Evolutionary conservation across 2,113 vertebrate species (phyloP), one percentile per base, ranked within the genome.

Genomic region (Numenius arquata): DNA sequence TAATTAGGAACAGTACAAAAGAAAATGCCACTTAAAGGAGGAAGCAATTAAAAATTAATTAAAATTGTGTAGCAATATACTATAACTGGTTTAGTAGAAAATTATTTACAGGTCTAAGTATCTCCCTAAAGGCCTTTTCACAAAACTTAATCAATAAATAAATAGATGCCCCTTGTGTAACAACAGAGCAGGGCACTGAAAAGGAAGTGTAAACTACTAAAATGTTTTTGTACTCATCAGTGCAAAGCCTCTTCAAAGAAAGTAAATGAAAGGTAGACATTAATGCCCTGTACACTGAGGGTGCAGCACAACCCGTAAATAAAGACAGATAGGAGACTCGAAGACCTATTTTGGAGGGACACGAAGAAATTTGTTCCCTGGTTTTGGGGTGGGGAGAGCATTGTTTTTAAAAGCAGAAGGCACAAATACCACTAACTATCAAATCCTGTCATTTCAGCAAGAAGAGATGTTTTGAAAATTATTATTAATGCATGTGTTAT

Each of bases 1-100:
- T 94, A 85, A 95, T 56, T 96, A 21, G 76, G 63, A 96, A 93
- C 43, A 84, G 36, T 32, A 85, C 50, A 74, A 88, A 92, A 94
- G 82, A 90, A 94, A 93, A 92, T 48, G n/a, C 27, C 59, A 74
- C 43, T 89, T 85, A 74, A 73, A 93, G 76, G 22, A 38, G 48
- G 4, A 85, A 79, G 48, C 29, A 87, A 77, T 87, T 86, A 77
- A 94, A 88, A 86, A 77, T 41, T 40, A 76, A 91, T 93, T 92
- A 40, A 65, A 92, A 48, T 27, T 34, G 34, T 63, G 43, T 38
- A 75, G n/a, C 34, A 90, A 52, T 38, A 55, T 70, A 94, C 72
- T 86, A 66, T 8, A 88, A 59, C 12, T 85, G 29, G 20, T 83
- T 96, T 74, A 89, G 27, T 6, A 89, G 14, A 90, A 87, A 85